A percentile compares a stretch with the other conserved stretches of the same genome.
These are phyloP conservation scores for Mesembrinibis cayennensis DNA, from an alignment of 2,113 vertebrate genomes.

Conservation along the genomic window DNA sequence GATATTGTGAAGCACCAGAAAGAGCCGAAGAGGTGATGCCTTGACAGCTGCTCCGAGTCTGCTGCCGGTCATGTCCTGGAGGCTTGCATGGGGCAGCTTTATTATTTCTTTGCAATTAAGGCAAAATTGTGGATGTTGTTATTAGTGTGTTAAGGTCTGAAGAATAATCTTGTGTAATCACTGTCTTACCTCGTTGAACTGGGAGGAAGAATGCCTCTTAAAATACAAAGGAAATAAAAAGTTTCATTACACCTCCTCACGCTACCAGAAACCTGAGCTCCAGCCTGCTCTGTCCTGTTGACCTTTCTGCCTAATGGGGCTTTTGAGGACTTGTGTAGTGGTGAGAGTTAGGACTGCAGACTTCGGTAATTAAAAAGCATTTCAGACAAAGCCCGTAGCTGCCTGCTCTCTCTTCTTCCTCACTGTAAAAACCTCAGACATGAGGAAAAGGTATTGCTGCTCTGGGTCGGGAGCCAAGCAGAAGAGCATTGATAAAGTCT, in stretches of 20 bases:
- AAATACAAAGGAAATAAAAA: background rate
- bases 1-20: background rate
- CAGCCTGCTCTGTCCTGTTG: background rate
- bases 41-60: background rate
- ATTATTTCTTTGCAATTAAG: background rate
- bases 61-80: background rate
- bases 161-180: background rate
- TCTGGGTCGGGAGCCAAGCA: background rate
- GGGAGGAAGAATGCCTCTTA: background rate
- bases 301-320: background rate
- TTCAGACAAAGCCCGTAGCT: background rate
- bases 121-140: background rate
- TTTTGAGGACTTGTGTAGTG: background rate
- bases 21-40: background rate
- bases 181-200: background rate
- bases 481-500: background rate
- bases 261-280: background rate
- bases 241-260: background rate
- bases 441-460: background rate
- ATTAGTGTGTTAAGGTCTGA: background rate
- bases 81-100: background rate
- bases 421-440: background rate
- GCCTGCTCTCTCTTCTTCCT: background rate
- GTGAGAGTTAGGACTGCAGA: background rate
- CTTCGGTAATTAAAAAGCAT: background rate